Base-by-base conservation (phyloP, 2,113 vertebrate genomes). In the Echinops telfairi region DNA sequence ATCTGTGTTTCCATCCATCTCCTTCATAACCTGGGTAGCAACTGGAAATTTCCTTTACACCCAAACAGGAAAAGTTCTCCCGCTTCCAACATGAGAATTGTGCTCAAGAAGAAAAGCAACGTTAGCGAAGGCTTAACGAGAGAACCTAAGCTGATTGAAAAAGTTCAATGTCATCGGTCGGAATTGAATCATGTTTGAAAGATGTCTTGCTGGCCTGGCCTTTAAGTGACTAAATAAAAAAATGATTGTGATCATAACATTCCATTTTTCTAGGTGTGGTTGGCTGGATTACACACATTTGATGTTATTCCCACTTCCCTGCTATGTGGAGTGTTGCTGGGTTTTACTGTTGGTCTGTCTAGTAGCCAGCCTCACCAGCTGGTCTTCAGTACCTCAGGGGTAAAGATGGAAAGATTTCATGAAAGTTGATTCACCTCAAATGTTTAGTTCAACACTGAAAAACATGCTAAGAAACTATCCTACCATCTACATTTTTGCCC, bases 201-300 rank as follows among this genome's bases (percentile, higher is more conserved):
- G 66, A 71, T 15, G 25, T 71, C 31, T 93, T 64, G 31, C 36
- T 93, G 53, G 38, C 23, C 25, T 89, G 29, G 22, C 43, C 60
- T 94, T 88, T 62, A 92, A 88, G 75, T 81, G 68, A 79, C 38
- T 23, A 85, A 85, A n/a, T 92, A 97, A 90, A 43, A 62, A 73
- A 27, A 76, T 7, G 40, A n/a, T 15, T 89, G 27, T n/a, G 29
- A 62, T 58, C 25, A 82, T 83, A 40, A 40, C 17, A 53, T 78
- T 87, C 33, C 77, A 3, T 70, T 89, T 92, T 53, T 90, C 68
- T 82, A 38, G 29, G 31, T 71, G 60, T 86, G 29, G 87, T 62
- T 57, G 68, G 16, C 12, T 60, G 89, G 53, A 58, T 82, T 77
- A 79, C 38, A 77, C 11, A 66, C 82, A 29, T 47, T 14, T 36